These are phyloP conservation scores for Furcifer pardalis DNA, from an alignment of 2,797 vertebrate species.

Conservation along the genomic window DNA sequence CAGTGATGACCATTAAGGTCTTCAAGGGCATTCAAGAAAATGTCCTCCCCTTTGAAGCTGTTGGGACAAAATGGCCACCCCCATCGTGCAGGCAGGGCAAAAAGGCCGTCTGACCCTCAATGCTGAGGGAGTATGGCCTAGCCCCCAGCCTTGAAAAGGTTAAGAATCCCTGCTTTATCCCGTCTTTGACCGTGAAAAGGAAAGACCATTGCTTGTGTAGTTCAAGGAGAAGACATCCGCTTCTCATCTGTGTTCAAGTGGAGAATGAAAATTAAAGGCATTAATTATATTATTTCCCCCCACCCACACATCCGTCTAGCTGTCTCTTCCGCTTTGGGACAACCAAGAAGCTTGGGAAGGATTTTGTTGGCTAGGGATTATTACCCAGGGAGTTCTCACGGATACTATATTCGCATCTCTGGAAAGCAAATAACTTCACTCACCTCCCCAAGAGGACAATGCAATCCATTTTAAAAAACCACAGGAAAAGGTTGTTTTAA, in stretches of 20 bases:
- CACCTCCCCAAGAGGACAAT: not conserved
- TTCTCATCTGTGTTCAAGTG: slow-evolving; percentile 20
- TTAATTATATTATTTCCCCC: not conserved
- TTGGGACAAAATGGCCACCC: too few relatives aligned
- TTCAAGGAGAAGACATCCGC: not conserved
- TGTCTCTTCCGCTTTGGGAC: not conserved
- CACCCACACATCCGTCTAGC: too few relatives aligned
- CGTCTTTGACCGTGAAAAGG: not conserved
- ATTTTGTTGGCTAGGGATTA: not conserved
- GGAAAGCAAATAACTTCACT: too few relatives aligned
- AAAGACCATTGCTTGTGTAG: not conserved
- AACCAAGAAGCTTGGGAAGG: not conserved
- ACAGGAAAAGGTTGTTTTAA: not conserved
- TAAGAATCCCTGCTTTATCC: too few relatives aligned
- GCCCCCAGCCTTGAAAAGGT: too few relatives aligned
- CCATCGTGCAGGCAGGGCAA: too few relatives aligned
- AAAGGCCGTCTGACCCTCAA: too few relatives aligned
- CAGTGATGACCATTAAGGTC: too few relatives aligned
- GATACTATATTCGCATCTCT: not conserved
- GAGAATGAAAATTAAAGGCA: not conserved
- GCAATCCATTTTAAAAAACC: too few relatives aligned
- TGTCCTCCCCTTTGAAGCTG: too few relatives aligned
- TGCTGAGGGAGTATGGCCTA: too few relatives aligned
- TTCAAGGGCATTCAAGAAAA: too few relatives aligned
- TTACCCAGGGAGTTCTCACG: not conserved